A percentile compares a stretch with the other conserved stretches of the same genome.
Evolutionary conservation across 2,797 vertebrate genomes (phyloP).

Genomic region (Neoniphon sammara): DNA sequence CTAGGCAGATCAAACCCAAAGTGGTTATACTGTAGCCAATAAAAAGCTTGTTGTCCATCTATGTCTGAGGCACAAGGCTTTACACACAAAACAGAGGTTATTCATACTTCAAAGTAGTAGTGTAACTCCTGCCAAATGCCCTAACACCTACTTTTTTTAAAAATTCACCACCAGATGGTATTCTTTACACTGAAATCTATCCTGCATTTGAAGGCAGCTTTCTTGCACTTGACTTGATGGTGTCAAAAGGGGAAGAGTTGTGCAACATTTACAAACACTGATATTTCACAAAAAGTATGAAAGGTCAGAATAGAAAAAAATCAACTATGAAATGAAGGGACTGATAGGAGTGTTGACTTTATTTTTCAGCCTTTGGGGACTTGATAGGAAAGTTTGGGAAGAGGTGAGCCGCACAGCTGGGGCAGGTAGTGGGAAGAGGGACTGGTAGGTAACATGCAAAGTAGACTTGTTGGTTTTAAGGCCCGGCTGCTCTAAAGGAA

Average conservation of each 20-base stretch:
- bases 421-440: conserved; percentile 26
- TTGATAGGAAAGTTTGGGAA: conserved; percentile 24
- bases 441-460: conserved; percentile 42
- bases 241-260: conserved; percentile 41
- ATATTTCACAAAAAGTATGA: conserved; percentile 50
- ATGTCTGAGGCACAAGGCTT: conserved; percentile 18
- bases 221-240: conserved; percentile 37
- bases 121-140: conserved; percentile 9
- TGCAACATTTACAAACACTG: conserved; percentile 64
- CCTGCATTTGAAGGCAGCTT: conserved; percentile 31
- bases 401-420: conserved; percentile 31
- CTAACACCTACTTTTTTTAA: not conserved
- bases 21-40: conserved; percentile 25
- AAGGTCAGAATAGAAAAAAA: conserved; percentile 26
- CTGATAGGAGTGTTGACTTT: conserved; percentile 47
- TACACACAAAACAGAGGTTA: conserved; percentile 3
- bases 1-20: conserved; percentile 6
- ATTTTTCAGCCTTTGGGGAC: conserved; percentile 47
- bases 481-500: conserved; percentile 9
- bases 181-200: not conserved
- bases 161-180: conserved; percentile 32
- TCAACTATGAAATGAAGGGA: conserved; percentile 64
- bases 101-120: conserved; percentile 23
- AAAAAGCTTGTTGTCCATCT: conserved; percentile 14
- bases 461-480: conserved; percentile 18